These are phyloP conservation scores for Dryocosmus kuriphilus DNA, from an alignment of 2,888 invertebrate genomes.

Conservation along the genomic window DNA sequence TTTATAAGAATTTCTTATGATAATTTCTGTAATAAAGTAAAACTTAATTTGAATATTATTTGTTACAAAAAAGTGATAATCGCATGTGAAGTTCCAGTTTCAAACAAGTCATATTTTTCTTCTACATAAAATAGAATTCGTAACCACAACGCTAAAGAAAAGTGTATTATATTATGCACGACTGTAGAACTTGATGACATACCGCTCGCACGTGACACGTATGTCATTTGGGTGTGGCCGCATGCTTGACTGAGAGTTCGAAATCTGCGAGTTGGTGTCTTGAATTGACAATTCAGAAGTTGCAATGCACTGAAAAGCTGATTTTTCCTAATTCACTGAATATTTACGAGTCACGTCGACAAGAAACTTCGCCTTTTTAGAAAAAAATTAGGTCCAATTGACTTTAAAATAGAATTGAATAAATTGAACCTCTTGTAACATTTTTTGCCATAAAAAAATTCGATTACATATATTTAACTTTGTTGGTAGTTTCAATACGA, in stretches of 20 bases:
- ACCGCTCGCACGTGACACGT: slow-evolving; percentile 37
- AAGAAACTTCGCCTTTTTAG: slow-evolving; percentile 29
- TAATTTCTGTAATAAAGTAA: no score
- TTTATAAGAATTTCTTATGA: no score
- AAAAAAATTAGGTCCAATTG: slow-evolving; percentile 32
- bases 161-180: slow-evolving; percentile 28
- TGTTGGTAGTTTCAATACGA: neutral
- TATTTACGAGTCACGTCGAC: slow-evolving; percentile 36
- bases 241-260: slow-evolving; percentile 43
- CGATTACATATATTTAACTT: neutral
- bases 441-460: slow-evolving; percentile 17
- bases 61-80: neutral
- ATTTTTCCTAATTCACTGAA: slow-evolving; percentile 35
- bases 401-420: slow-evolving; percentile 11
- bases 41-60: neutral
- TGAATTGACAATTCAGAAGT: slow-evolving; percentile 39
- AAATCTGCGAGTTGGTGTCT: slow-evolving; percentile 32
- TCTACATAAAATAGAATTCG: slow-evolving; percentile 16
- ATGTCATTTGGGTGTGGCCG: slow-evolving; percentile 44
- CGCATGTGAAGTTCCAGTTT: neutral
- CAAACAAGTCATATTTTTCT: neutral
- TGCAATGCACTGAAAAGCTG: slow-evolving; percentile 35
- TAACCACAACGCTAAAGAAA: slow-evolving; percentile 20
- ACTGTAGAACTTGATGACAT: slow-evolving; percentile 31
- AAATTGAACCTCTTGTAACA: slow-evolving; percentile 3